These are phyloP conservation scores for Protonemura montana DNA, from an alignment of 2,888 invertebrate species.

Conservation along the genomic window DNA sequence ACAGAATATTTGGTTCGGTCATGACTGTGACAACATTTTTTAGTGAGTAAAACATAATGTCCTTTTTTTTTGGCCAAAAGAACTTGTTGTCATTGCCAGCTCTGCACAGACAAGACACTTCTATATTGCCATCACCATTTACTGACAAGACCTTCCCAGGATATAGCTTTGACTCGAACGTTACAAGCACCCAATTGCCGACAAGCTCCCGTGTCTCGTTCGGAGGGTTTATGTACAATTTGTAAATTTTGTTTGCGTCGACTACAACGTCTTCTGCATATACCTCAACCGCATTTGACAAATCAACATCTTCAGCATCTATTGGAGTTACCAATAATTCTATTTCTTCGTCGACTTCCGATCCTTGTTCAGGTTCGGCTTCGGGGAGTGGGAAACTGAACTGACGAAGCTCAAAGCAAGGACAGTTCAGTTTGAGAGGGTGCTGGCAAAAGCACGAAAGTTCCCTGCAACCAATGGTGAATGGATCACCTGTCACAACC, in stretches of 20 bases:
- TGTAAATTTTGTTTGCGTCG: background rate
- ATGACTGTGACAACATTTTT: slow-evolving; percentile 4
- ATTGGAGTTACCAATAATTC: background rate
- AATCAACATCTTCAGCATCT: slow-evolving; percentile 1
- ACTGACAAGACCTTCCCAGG: slow-evolving; percentile 1
- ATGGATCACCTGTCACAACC: background rate
- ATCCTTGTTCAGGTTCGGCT: slow-evolving; percentile 15
- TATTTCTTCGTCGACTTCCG: background rate
- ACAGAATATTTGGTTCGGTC: slow-evolving; percentile 14
- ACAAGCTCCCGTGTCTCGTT: slow-evolving; percentile 12
- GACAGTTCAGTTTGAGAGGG: slow-evolving; percentile 13
- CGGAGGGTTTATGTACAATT: slow-evolving; percentile 21
- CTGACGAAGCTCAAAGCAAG: slow-evolving; percentile 17
- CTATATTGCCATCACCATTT: background rate
- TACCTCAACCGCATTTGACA: slow-evolving; percentile 1
- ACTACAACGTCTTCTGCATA: background rate
- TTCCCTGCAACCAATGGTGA: background rate
- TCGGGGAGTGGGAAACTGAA: slow-evolving; percentile 19
- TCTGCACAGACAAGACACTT: slow-evolving; percentile 15
- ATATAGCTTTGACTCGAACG: background rate
- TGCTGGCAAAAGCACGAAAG: background rate
- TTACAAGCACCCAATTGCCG: slow-evolving; percentile 7
- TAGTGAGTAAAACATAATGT: slow-evolving; percentile 7
- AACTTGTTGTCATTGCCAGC: slow-evolving; percentile 12
- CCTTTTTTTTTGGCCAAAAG: slow-evolving; percentile 1